Evolutionary conservation across 2,797 vertebrate species (phyloP).

Genomic region (Tolypeutes matacus): DNA sequence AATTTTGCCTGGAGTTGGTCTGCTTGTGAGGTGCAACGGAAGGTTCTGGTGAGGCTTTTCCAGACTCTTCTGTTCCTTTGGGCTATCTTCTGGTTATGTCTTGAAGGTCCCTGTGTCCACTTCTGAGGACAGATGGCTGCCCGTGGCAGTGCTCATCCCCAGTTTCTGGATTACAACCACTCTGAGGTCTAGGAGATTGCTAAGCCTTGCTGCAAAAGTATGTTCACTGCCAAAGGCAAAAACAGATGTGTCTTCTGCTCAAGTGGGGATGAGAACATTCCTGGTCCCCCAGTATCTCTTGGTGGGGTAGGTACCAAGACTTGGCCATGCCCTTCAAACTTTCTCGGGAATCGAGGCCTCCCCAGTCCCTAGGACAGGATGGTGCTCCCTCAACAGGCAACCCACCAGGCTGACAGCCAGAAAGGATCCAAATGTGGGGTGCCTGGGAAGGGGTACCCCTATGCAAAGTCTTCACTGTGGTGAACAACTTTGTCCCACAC

Average conservation of each 20-base stretch:
- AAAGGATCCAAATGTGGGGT: accelerated
- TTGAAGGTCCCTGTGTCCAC: not conserved
- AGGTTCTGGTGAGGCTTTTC: not conserved
- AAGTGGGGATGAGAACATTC: not conserved
- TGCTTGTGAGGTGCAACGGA: not conserved
- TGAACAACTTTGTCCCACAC: not conserved
- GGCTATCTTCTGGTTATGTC: not conserved
- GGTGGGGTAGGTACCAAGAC: not conserved
- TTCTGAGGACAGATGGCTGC: not conserved
- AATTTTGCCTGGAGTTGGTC: not conserved
- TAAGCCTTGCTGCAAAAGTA: not conserved
- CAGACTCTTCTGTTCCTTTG: not conserved
- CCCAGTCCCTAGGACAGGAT: not conserved
- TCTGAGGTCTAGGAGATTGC: not conserved
- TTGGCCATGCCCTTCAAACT: not conserved
- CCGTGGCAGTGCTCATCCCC: too few relatives aligned
- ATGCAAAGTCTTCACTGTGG: accelerated
- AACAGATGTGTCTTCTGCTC: not conserved
- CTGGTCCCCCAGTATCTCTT: not conserved
- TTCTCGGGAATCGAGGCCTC: not conserved
- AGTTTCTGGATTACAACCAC: not conserved
- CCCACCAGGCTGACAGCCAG: not conserved
- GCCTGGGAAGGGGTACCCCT: accelerated
- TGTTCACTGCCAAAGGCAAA: not conserved
- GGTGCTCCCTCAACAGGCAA: too few relatives aligned